Base-by-base conservation (phyloP, 2,113 vertebrate species). In the Sterrhoptilus dennistouni region DNA sequence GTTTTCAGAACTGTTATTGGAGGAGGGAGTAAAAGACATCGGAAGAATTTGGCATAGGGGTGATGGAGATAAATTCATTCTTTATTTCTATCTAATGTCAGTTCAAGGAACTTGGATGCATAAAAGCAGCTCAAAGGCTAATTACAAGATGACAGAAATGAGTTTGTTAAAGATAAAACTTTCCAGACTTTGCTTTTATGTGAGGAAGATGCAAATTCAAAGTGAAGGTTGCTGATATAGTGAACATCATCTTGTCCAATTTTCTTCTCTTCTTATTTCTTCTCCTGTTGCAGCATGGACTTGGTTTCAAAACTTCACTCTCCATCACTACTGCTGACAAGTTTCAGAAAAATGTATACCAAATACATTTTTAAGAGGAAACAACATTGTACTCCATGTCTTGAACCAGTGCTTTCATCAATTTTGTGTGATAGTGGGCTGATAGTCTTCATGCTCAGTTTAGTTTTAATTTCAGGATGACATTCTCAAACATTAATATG, bases 141-240 rank as follows among this genome's bases (percentile, higher is more conserved):
- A 87, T 89, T 94, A 56, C 22, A 89, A 92, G 77, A 96, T 96
- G 78, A 91, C 36, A 80, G 45, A 27, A 77, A 50, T 38, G 28
- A 83, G 66, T 87, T 75, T 92, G 21, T 85, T 85, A 79, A 83
- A 76, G 70, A 89, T 64, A 95, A 93, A 93, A 71, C 28, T 91
- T 86, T 19, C 28, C 33, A 80, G 66, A 38, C 64, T 74, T 69
- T 20, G 6, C 66, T 93, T 89, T 91, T 91, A 85, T 93, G 33
- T 65, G 23, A 80, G 18, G 42, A 90, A 50, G 59, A 56, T 75
- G 90, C 16, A 59, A 78, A 83, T 86, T 88, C 14, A 23, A 49
- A 70, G 44, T 40, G 42, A 76, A 74, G 8, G 42, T 89, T 93
- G 59, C 54, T 70, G 20, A 56, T 93, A 52, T 0, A 91, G 75